Conservation (phyloP, 2,888 invertebrate species). For the Sarcophaga caerulescens region DNA sequence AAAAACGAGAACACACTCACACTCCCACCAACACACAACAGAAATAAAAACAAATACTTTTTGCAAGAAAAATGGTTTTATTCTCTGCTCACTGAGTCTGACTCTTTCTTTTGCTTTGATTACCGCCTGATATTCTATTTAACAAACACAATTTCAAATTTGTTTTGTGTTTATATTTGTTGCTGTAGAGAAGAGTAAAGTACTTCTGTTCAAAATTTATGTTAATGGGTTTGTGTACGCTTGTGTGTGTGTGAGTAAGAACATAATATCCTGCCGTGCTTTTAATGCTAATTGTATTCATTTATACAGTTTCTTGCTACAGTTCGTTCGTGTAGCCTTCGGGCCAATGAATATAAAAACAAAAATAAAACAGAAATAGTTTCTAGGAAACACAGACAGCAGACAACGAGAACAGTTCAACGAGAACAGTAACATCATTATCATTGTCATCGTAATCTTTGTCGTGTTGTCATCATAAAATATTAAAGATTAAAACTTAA, state of each 20-base stretch:
- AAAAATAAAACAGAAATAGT: not conserved
- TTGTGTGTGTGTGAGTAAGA: not conserved
- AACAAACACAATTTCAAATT: not conserved
- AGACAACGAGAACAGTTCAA: not conserved
- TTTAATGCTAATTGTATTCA: conserved; percentile 52
- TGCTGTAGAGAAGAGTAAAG: not conserved
- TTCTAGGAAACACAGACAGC: not conserved
- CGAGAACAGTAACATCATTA: not conserved
- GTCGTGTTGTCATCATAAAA: conserved; percentile 20
- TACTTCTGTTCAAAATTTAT: not conserved
- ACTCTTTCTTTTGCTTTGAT: too few relatives aligned
- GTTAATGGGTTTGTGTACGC: not conserved
- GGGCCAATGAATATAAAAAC: conserved; percentile 17
- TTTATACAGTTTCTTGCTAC: conserved; percentile 26
- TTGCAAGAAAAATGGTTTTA: not conserved
- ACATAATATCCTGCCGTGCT: conserved; percentile 22
- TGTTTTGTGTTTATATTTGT: not conserved
- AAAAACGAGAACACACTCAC: too few relatives aligned
- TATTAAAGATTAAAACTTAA: conserved; percentile 33
- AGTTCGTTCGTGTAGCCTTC: conserved; percentile 36
- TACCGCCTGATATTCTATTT: too few relatives aligned
- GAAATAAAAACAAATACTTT: not conserved
- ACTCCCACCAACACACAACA: too few relatives aligned
- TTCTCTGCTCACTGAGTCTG: not conserved
- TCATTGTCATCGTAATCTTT: not conserved